phyloP scores from a whole-genome alignment of 2,113 vertebrate species.

The Colossoma macropomum region DNA sequence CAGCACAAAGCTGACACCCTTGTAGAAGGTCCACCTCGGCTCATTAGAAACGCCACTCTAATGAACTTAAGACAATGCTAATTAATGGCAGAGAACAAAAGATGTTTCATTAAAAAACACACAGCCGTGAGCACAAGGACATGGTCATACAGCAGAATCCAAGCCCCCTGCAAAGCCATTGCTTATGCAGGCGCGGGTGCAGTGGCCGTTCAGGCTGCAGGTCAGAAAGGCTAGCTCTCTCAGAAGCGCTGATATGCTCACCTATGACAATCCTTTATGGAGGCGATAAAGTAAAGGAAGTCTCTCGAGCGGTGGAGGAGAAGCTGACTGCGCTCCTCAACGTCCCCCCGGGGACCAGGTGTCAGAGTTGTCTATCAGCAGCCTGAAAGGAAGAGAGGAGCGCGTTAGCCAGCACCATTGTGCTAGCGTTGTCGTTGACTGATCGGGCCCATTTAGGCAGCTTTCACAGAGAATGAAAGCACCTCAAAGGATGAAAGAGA shows the following conservation, averaged over 20 bases:
- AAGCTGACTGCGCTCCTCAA: conserved; percentile 69
- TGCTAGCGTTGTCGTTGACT: conserved; percentile 96
- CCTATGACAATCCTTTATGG: conserved; percentile 87
- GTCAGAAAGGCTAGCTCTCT: conserved; percentile 86
- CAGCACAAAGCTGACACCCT: conserved; percentile 81
- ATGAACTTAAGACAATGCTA: conserved; percentile 99
- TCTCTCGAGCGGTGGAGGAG: conserved; percentile 81
- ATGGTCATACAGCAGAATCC: conserved; percentile 85
- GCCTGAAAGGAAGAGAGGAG: conserved; percentile 91
- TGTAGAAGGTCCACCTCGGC: conserved; percentile 81
- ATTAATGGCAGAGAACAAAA: conserved; percentile 96
- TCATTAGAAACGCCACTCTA: conserved; percentile 88
- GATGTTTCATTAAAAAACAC: conserved; percentile 78
- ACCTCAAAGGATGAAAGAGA: conserved; percentile 99
- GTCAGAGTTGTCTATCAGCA: conserved; percentile 94
- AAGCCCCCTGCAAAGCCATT: conserved; percentile 81
- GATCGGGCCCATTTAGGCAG: conserved; percentile 95
- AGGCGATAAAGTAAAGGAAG: conserved; percentile 87
- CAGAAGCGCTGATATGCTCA: conserved; percentile 87
- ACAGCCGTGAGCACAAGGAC: conserved; percentile 71
- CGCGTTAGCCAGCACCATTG: conserved; percentile 88
- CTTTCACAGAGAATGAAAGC: conserved; percentile 96
- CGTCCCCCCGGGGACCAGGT: conserved; percentile 85
- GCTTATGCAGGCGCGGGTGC: conserved; percentile 69
- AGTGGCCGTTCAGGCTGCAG: conserved; percentile 63